Conservation (phyloP, 2,113 vertebrate genomes). For the Oryzias curvinotus region DNA sequence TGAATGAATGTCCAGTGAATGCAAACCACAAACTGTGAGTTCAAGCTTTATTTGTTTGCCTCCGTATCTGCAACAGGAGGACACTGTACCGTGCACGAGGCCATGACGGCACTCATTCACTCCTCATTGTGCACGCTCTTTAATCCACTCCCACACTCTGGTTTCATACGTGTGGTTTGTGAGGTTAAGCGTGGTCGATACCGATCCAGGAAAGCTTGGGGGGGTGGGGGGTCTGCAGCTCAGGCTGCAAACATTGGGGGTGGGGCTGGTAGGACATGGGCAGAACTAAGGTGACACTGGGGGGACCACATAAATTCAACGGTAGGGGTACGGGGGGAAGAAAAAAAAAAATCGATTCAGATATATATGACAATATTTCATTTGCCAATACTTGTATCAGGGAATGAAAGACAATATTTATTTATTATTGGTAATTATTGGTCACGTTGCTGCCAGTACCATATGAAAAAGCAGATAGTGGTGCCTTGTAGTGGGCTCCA, state of each 20-base stretch:
- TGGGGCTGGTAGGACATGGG: slow-evolving; percentile 48
- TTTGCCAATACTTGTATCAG: too few relatives aligned
- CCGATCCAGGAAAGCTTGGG: slow-evolving; percentile 44
- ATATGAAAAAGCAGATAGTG: too few relatives aligned
- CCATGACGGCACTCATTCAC: slow-evolving; percentile 36
- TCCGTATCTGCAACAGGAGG: slow-evolving; percentile 23
- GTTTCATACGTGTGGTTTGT: slow-evolving; percentile 21
- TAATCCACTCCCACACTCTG: slow-evolving; percentile 53
- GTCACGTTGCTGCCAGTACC: too few relatives aligned
- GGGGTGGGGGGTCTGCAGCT: slow-evolving; percentile 35
- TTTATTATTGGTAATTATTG: too few relatives aligned
- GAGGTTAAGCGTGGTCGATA: slow-evolving; percentile 56
- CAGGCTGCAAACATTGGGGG: slow-evolving; percentile 43
- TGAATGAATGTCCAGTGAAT: neutral
- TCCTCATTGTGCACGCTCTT: slow-evolving; percentile 47
- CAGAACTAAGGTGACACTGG: slow-evolving; percentile 59
- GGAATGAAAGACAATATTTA: too few relatives aligned
- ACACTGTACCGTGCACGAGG: slow-evolving; percentile 22
- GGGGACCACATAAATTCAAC: slow-evolving; percentile 42
- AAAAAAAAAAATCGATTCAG: too few relatives aligned
- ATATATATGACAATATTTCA: too few relatives aligned
- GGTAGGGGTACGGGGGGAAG: slow-evolving; percentile 12
- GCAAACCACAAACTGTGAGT: slow-evolving; percentile 16
- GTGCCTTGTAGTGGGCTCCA: too few relatives aligned
- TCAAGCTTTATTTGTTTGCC: slow-evolving; percentile 27